Conservation (phyloP, 2,888 invertebrate genomes). For the Pyrgus malvae region DNA sequence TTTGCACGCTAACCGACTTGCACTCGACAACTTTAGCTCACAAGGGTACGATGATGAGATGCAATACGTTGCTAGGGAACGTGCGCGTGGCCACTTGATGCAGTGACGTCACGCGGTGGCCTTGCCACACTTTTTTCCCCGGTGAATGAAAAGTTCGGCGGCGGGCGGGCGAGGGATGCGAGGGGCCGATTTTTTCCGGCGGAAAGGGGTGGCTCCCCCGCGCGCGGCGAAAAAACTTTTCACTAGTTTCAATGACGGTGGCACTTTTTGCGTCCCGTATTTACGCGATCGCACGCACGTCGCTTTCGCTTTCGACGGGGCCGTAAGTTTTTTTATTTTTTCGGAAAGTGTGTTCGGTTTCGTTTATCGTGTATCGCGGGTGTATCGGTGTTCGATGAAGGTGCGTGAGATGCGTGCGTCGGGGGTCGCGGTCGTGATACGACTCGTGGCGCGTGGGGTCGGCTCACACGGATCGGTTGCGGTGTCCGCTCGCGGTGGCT, state of each 20-base stretch:
- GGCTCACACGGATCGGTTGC: constrained; percentile 60
- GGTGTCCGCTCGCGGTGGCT: constrained; percentile 74
- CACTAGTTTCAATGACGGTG: constrained; percentile 80
- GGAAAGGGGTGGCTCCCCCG: constrained; percentile 73
- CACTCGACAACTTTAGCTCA: constrained; percentile 25
- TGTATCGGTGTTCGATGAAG: constrained; percentile 28
- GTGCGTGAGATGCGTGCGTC: constrained; percentile 40
- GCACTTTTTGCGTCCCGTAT: constrained; percentile 78
- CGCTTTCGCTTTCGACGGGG: constrained; percentile 59
- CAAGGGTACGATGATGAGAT: constrained; percentile 36
- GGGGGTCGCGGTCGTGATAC: constrained; percentile 39
- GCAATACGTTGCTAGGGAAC: constrained; percentile 75
- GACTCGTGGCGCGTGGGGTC: constrained; percentile 51
- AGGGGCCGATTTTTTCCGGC: constrained; percentile 76
- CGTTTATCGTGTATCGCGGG: constrained; percentile 26
- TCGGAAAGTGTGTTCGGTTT: constrained; percentile 38
- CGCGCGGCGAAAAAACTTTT: constrained; percentile 76
- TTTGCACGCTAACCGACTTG: constrained; percentile 39
- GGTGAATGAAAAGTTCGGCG: constrained; percentile 85
- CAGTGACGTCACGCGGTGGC: constrained; percentile 80
- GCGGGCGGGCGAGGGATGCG: constrained; percentile 75
- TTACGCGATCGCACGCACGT: constrained; percentile 71
- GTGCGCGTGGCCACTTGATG: constrained; percentile 76
- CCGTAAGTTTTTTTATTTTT: constrained; percentile 40
- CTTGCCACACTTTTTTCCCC: constrained; percentile 83